phyloP scores from a whole-genome alignment of 2,113 vertebrate species.

The Mesitornis unicolor region DNA sequence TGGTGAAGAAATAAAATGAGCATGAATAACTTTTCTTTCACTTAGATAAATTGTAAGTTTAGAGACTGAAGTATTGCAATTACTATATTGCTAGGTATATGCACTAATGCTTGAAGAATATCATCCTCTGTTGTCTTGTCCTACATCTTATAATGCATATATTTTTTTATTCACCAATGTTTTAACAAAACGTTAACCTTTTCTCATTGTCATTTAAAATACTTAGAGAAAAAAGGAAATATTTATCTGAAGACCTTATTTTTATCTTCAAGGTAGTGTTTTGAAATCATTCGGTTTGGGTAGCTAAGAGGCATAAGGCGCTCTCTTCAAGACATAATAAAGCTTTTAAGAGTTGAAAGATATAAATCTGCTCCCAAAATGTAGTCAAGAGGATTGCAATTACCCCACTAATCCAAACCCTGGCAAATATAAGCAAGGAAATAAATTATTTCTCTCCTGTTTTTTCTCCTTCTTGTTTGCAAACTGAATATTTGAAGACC shows the following conservation, averaged over 20 bases:
- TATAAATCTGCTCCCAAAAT: background rate
- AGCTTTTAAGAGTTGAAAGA: background rate
- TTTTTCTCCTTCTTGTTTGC: background rate
- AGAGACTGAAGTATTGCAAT: background rate
- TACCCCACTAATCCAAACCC: background rate
- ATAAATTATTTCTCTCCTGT: background rate
- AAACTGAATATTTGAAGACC: background rate
- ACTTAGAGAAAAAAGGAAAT: background rate
- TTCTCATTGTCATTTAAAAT: background rate
- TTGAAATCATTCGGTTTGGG: background rate
- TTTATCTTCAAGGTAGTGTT: background rate
- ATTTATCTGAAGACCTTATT: background rate
- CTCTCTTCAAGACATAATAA: background rate
- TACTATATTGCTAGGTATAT: background rate
- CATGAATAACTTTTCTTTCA: background rate
- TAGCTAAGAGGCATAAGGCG: background rate
- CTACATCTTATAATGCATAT: background rate
- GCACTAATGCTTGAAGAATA: background rate
- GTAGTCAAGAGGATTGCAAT: background rate
- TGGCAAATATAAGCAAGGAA: background rate
- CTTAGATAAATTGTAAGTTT: background rate
- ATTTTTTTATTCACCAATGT: background rate
- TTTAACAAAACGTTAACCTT: background rate
- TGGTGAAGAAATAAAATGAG: background rate
- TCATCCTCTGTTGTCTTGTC: background rate